Base-by-base conservation (phyloP, 2,888 invertebrate species). In the Amphipyra berbera region DNA sequence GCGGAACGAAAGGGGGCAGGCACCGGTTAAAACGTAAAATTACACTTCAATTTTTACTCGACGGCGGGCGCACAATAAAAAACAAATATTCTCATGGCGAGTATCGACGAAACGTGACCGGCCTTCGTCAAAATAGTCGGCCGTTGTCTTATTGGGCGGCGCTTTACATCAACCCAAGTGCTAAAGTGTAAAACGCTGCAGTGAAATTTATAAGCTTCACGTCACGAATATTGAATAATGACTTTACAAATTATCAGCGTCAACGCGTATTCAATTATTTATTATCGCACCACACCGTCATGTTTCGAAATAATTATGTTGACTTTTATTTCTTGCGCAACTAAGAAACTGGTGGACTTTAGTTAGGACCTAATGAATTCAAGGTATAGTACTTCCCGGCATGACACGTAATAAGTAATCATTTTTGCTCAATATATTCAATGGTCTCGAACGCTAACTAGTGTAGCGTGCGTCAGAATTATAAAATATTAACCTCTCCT, bases 1-100 rank as follows among this genome's bases (percentile, higher is more conserved):
- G 94, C 93, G 94, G 94, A 94, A 94, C 94, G 94, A 94, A 94
- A 95, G 91, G 90, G 94, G 94, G 94, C 93, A 93, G 94, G 91
- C 90, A 93, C 93, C 89, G 86, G 91, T 91, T 94, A 92, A 94
- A 94, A 94, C 93, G 91, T 94, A 91, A 94, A 94, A 95, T 94
- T 95, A 94, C 93, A 90, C 94, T 93, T 94, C 87, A 91, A 94
- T 93, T 94, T 95, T 94, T 91, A 92, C 90, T 91, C 90, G 89
- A 87, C 91, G 89, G 85, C 92, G 88, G 88, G 89, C 93, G 87
- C 87, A 90, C 90, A 92, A 92, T 90, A 94, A 94, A 94, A 95
- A 95, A 94, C 94, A 94, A 95, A 95, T 94, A 95, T 94, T 94
- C 95, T 94, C 95, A 94, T 94, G 94, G 92, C 82, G 88, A 86